phyloP scores from a whole-genome alignment of 2,113 vertebrate species.

The Prionailurus viverrinus region DNA sequence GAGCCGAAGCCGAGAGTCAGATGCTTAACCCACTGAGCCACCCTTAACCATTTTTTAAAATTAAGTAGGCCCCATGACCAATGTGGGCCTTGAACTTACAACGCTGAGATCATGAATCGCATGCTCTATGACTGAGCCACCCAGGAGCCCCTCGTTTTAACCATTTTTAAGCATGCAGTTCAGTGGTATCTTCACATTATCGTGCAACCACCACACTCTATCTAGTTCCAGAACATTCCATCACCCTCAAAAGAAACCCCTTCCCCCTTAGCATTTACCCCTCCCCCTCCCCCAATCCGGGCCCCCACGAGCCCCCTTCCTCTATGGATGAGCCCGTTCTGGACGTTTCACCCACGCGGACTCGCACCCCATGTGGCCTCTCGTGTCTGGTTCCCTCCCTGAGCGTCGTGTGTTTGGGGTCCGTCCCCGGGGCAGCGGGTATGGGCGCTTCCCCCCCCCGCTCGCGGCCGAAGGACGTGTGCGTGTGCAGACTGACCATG shows the following conservation, averaged over 20 bases:
- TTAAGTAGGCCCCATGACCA: neutral
- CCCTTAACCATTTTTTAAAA: neutral
- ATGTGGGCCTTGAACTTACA: neutral
- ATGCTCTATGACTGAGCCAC: neutral
- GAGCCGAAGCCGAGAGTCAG: no score
- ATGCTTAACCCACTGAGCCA: no score
- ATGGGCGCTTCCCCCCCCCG: neutral
- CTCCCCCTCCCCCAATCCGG: neutral
- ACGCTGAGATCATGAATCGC: neutral
- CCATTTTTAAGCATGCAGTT: neutral
- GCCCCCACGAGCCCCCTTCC: neutral
- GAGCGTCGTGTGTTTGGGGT: neutral
- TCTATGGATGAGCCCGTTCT: no score
- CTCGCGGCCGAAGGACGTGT: accelerated
- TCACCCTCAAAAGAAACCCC: neutral
- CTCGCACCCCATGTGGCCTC: neutral
- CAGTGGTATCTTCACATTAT: neutral
- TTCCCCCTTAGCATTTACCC: neutral
- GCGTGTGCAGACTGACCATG: neutral
- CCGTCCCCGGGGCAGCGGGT: accelerated
- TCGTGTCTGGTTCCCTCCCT: neutral
- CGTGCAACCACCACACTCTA: neutral
- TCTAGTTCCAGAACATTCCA: neutral
- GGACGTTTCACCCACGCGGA: accelerated
- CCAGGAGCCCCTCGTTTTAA: neutral